phyloP scores from a whole-genome alignment of 2,888 invertebrate genomes.

The Hoplodrina ambigua region DNA sequence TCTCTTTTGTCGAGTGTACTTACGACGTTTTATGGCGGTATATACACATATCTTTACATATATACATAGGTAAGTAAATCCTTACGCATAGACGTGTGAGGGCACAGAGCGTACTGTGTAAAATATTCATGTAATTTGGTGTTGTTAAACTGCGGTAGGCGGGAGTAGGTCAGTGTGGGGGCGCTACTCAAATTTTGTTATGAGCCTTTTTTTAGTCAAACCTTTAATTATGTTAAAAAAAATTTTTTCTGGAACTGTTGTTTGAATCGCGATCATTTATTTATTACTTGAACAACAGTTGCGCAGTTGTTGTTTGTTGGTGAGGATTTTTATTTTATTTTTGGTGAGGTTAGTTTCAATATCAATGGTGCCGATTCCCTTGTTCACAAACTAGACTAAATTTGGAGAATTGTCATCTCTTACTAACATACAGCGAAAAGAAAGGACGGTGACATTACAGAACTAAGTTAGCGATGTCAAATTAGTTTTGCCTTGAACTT shows the following conservation, averaged over 20 bases:
- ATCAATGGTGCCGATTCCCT: too few species aligned
- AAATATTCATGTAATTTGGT: conserved; percentile 61
- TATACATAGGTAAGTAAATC: conserved; percentile 32
- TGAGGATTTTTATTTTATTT: too few species aligned
- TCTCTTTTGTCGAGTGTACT: conserved; percentile 6
- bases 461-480: too few species aligned
- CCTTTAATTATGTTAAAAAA: not conserved
- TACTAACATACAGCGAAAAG: too few species aligned
- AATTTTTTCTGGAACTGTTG: not conserved
- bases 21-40: not conserved
- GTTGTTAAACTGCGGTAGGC: conserved; percentile 27
- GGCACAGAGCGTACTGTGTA: conserved; percentile 33
- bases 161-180: conserved; percentile 43
- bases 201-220: conserved; percentile 14
- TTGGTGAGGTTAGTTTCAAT: too few species aligned
- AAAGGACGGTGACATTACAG: too few species aligned
- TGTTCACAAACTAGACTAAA: too few species aligned
- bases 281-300: not conserved
- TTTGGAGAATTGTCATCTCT: too few species aligned
- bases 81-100: conserved; percentile 23
- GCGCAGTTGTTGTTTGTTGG: not conserved
- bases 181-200: not conserved
- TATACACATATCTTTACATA: conserved; percentile 8
- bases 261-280: not conserved
- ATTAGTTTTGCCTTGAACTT: too few species aligned